Conservation (phyloP, 64 coral and sea anemone species). For the Montipora foliosa region DNA sequence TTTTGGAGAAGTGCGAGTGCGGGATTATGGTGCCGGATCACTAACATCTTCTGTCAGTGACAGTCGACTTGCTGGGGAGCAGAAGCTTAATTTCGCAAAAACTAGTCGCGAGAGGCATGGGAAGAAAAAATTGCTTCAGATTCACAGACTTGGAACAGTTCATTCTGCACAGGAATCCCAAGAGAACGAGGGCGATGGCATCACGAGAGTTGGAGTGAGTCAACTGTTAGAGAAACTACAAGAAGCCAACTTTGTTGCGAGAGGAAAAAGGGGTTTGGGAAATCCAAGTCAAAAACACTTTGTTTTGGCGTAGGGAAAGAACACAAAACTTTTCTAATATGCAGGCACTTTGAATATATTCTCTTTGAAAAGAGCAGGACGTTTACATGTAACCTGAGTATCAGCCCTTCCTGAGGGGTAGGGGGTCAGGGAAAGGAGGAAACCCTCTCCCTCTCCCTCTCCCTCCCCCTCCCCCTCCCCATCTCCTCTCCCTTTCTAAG, state of each 20-base stretch:
- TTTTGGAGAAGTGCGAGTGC: conserved; percentile 48
- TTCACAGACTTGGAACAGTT: conserved; percentile 45
- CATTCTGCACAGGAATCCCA: background rate
- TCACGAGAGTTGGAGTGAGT: background rate
- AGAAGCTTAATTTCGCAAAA: background rate
- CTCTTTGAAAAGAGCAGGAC: no score
- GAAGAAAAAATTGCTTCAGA: background rate
- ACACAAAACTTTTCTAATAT: background rate
- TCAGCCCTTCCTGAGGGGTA: no score
- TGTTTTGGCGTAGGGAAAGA: conserved; percentile 25
- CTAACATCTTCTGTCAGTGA: conserved; percentile 18
- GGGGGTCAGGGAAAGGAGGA: background rate
- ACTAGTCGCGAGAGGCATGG: background rate
- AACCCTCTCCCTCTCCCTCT: background rate
- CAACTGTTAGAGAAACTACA: conserved; percentile 60
- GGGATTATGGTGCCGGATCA: background rate
- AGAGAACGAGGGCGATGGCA: background rate
- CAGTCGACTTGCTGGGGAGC: background rate
- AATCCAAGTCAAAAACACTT: conserved; percentile 40
- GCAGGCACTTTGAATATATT: no score
- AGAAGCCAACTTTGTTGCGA: conserved; percentile 66
- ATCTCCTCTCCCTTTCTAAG: no score
- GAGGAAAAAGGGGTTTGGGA: conserved; percentile 35
- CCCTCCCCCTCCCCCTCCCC: background rate
- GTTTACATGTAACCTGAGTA: no score